Evolutionary conservation across 1,140 invertebrate species (phyloP).

Genomic region (Samia ricini): DNA sequence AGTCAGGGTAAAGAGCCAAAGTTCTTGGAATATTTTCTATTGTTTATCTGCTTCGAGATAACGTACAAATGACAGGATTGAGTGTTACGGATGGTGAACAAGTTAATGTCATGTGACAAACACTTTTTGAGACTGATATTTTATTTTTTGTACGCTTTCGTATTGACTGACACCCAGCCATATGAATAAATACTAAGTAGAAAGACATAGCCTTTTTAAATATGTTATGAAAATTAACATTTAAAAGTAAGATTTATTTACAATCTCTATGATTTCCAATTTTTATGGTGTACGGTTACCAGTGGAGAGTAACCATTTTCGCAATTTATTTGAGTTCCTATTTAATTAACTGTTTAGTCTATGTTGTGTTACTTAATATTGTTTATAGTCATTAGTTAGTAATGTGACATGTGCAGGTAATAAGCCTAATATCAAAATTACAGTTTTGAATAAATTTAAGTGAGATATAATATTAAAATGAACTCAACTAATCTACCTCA

Average conservation of each 20-base stretch:
- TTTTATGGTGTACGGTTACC: not conserved
- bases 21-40: conserved; percentile 66
- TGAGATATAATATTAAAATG: conserved; percentile 1
- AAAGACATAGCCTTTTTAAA: no score
- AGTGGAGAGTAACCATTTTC: conserved; percentile 17
- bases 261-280: no score
- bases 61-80: conserved; percentile 30
- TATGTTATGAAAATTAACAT: no score
- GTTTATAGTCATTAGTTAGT: conserved; percentile 45
- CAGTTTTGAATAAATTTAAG: not conserved
- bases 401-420: conserved; percentile 32
- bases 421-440: not conserved
- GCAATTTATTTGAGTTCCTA: conserved; percentile 73
- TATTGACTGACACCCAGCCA: not conserved
- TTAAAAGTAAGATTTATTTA: no score
- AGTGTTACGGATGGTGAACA: conserved; percentile 8
- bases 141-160: conserved; percentile 25
- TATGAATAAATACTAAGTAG: not conserved
- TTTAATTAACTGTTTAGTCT: conserved; percentile 48
- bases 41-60: conserved; percentile 50
- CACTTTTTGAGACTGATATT: conserved; percentile 58
- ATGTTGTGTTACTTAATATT: conserved; percentile 54
- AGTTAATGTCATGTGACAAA: conserved; percentile 10
- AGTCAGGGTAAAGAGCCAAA: conserved; percentile 72
- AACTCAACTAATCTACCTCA: conserved; percentile 51